Evolutionary conservation across 2,113 vertebrate genomes (phyloP), one percentile per base, ranked within the genome.

Genomic region (Lethenteron reissneri): DNA sequence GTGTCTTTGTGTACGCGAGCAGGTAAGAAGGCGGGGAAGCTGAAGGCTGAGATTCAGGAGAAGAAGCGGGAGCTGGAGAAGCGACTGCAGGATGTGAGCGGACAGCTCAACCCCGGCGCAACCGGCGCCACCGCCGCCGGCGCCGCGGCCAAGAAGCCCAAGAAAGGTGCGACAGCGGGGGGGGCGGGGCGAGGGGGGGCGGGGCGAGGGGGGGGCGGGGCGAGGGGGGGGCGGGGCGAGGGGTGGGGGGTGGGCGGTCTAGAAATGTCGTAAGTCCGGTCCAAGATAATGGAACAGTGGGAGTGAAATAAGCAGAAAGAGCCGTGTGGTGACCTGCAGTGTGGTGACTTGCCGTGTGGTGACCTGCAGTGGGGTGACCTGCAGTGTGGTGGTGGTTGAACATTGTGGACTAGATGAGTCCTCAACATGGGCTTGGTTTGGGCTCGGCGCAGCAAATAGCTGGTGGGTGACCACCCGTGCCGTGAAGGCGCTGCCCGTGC

Each of bases 11-110:
- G 41, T 25, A 25, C 25, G 25, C 7, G 41, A 41, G 41, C 41
- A 41, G 41, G 41, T 41, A 68, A 68, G 64, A 73, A 75, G 9
- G 81, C 86, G 58, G 90, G 89, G 7, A 95, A 92, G 64, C 85
- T 87, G 56, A 84, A 90, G 71, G 90, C 92, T 72, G 90, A 95
- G 73, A 74, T 94, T 59, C 77, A 92, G 79, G 90, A 95, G 79
- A 95, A 94, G 69, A 91, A 95, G 68, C 75, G 85, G 12, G 90
- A 95, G 78, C 79, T 95, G 75, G 90, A 95, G 80, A 84, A 82
- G 71, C 76, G 89, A 70, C 78, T 95, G 74, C 88, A 90, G 72
- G 90, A 94, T 1, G 90, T 95, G 75, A 91, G 89, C 0, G 89
- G 90, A 1, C 89, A 94, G 74, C 87, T 95, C 15, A 92, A 92